Percentiles rank a stretch among this genome's conserved stretches.
Evolutionary conservation across 2,113 vertebrate genomes (phyloP).

Genomic region (Todiramphus chloris): DNA sequence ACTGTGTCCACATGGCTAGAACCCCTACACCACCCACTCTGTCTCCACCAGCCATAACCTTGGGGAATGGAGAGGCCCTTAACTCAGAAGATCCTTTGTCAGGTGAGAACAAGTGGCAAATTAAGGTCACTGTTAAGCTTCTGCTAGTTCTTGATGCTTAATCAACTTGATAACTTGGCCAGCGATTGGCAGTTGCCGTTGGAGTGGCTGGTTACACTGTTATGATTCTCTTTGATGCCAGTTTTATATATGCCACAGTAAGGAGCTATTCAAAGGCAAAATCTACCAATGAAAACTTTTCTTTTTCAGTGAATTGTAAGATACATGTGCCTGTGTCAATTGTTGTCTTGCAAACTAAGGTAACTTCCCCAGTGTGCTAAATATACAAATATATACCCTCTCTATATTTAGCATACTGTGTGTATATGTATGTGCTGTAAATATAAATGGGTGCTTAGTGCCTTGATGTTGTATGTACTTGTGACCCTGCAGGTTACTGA

Average conservation of each 20-base stretch:
- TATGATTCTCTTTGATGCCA: not conserved
- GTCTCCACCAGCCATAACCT: slow-evolving; percentile 76
- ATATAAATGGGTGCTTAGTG: not conserved
- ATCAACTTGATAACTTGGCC: not conserved
- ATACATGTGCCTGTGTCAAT: not conserved
- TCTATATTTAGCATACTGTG: rapidly evolving
- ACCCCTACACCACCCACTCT: slow-evolving; percentile 74
- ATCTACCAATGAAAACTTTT: not conserved
- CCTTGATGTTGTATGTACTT: not conserved
- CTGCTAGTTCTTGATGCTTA: not conserved
- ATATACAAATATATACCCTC: not conserved
- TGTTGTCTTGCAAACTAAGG: not conserved
- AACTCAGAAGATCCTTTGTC: slow-evolving; percentile 75
- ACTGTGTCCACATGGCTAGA: slow-evolving; percentile 71
- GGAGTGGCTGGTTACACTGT: not conserved
- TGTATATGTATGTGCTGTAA: not conserved
- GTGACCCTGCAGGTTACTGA: not conserved
- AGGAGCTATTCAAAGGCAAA: not conserved
- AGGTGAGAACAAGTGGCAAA: slow-evolving; percentile 71
- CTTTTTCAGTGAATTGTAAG: not conserved
- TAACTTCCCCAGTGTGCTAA: not conserved
- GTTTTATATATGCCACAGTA: not conserved
- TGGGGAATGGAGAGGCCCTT: slow-evolving; percentile 78
- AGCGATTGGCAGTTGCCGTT: not conserved
- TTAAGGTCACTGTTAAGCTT: not conserved